Evolutionary conservation across 2,797 vertebrate species (phyloP).

Genomic region (Mormyrops attenuatus): DNA sequence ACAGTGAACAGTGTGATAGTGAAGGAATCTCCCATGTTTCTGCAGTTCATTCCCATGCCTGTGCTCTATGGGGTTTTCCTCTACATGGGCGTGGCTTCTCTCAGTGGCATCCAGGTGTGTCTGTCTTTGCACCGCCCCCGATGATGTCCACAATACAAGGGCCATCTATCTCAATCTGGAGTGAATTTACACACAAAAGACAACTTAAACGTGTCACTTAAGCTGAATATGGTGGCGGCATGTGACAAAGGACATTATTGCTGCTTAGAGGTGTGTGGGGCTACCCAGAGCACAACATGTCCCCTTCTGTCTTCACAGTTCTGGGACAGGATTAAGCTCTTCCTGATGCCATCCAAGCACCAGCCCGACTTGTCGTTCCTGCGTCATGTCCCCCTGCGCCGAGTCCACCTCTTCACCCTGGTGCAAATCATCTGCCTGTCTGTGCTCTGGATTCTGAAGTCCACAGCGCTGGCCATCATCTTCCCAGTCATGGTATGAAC

Average conservation of each 20-base stretch:
- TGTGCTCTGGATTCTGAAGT: conserved; percentile 92
- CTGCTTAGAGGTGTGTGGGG: background rate
- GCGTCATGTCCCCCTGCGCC: conserved; percentile 85
- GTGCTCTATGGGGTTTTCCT: conserved; percentile 92
- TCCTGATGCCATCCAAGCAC: conserved; percentile 95
- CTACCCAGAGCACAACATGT: background rate
- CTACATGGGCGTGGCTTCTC: conserved; percentile 92
- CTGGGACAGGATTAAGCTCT: conserved; percentile 93
- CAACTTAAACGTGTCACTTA: background rate
- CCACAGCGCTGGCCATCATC: conserved; percentile 88
- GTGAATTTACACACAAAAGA: background rate
- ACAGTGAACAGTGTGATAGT: background rate
- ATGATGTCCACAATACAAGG: background rate
- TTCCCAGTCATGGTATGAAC: conserved; percentile 85
- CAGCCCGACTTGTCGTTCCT: conserved; percentile 87
- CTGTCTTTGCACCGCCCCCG: background rate
- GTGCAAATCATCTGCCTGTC: conserved; percentile 82
- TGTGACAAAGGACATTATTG: background rate
- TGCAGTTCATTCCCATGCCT: conserved; percentile 86
- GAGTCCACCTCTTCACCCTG: conserved; percentile 86
- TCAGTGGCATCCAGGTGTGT: conserved; percentile 88
- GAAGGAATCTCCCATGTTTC: conserved; percentile 8
- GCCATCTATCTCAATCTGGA: background rate
- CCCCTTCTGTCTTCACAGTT: conserved; percentile 61
- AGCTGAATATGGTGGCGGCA: background rate